phyloP scores from a whole-genome alignment of 2,888 invertebrate genomes.

The Spodoptera littoralis region DNA sequence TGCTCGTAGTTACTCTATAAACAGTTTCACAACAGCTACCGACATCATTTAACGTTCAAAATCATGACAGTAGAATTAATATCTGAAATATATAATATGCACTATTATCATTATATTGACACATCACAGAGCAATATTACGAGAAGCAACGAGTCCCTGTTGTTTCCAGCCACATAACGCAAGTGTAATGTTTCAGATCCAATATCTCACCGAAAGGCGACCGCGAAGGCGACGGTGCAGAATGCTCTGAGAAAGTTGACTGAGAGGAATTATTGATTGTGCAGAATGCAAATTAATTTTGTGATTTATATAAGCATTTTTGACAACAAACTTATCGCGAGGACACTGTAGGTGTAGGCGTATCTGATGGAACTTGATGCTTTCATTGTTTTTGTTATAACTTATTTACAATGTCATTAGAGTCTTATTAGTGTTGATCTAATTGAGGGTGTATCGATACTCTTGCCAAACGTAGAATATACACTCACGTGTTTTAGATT shows the following conservation, averaged over 20 bases:
- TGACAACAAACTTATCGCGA: constrained; percentile 59
- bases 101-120: constrained; percentile 51
- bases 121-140: constrained; percentile 51
- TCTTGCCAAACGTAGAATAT: constrained; percentile 74
- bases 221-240: constrained; percentile 88
- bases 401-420: constrained; percentile 48
- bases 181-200: constrained; percentile 82
- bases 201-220: constrained; percentile 87
- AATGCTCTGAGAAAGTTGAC: constrained; percentile 87
- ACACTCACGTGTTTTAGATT: constrained; percentile 57
- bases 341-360: constrained; percentile 50
- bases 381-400: constrained; percentile 64
- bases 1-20: constrained; percentile 45
- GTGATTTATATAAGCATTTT: constrained; percentile 81
- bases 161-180: constrained; percentile 33
- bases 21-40: constrained; percentile 42
- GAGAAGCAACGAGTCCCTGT: constrained; percentile 11
- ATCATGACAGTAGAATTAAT: constrained; percentile 54
- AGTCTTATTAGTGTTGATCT: constrained; percentile 56
- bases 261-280: constrained; percentile 83
- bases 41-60: constrained; percentile 56
- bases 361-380: constrained; percentile 59
- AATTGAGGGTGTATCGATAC: constrained; percentile 68
- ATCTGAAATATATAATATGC: constrained; percentile 49
- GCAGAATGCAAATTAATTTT: constrained; percentile 67